Percentiles rank a stretch among this genome's conserved stretches.
phyloP scores from a whole-genome alignment of 2,797 vertebrate species.

The Prunella strophiata region DNA sequence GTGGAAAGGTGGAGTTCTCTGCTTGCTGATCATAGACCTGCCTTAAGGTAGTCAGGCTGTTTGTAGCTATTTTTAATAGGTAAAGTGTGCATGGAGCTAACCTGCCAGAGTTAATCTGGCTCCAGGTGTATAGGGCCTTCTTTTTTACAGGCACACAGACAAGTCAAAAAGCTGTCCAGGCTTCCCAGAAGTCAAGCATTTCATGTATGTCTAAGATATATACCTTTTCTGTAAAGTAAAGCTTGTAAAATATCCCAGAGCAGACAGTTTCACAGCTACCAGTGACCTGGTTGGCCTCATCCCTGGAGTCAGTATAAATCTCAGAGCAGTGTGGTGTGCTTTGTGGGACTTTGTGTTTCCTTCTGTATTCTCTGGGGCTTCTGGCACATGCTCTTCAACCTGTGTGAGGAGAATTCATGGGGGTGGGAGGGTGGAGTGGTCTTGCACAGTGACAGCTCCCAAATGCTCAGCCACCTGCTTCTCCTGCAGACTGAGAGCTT shows the following conservation, averaged over 20 bases:
- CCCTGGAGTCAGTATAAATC: neutral
- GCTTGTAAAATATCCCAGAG: neutral
- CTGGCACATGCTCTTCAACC: neutral
- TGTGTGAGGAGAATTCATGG: neutral
- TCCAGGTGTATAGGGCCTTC: neutral
- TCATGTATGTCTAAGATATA: neutral
- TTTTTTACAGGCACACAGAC: neutral
- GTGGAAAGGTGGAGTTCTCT: neutral
- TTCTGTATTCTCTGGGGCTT: neutral
- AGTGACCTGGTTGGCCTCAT: neutral
- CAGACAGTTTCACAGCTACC: neutral
- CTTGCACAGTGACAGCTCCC: neutral
- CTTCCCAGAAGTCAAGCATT: neutral
- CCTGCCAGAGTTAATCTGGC: neutral
- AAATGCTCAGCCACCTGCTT: constrained; percentile 16
- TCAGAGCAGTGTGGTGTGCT: neutral
- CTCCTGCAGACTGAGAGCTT: neutral
- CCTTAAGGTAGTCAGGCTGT: neutral
- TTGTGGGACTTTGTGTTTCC: neutral
- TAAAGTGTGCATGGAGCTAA: neutral
- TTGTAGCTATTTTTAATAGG: neutral
- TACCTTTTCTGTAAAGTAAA: neutral
- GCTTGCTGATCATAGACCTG: neutral
- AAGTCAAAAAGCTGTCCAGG: neutral
- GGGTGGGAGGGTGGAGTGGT: neutral